A percentile compares a stretch with the other conserved stretches of the same genome.
These are phyloP conservation scores for Festucalex cinctus DNA, from an alignment of 2,113 vertebrate species.

Conservation along the genomic window DNA sequence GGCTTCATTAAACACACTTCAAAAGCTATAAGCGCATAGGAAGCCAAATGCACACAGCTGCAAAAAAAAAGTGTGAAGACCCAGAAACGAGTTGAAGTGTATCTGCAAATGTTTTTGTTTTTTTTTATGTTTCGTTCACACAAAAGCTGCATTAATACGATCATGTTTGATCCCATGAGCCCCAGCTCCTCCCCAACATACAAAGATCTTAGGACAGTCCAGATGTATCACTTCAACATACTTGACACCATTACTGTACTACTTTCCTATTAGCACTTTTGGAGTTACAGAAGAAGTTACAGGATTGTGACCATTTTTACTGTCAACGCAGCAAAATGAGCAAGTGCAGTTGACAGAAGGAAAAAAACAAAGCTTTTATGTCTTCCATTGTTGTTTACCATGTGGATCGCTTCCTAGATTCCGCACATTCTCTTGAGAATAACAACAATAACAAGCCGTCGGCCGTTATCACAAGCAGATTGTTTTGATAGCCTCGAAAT, in stretches of 20 bases:
- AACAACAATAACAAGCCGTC: neutral
- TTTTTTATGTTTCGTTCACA: too few relatives aligned
- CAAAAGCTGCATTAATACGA: too few relatives aligned
- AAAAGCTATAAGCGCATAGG: conserved; percentile 67
- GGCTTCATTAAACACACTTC: conserved; percentile 74
- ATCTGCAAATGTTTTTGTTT: too few relatives aligned
- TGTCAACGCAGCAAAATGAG: too few relatives aligned
- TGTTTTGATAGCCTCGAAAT: neutral
- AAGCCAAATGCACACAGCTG: conserved; percentile 41
- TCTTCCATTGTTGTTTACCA: too few relatives aligned
- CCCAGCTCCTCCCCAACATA: neutral
- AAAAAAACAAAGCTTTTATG: too few relatives aligned
- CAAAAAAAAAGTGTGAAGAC: conserved; percentile 1
- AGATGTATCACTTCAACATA: too few relatives aligned
- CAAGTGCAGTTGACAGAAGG: too few relatives aligned
- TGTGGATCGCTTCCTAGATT: too few relatives aligned
- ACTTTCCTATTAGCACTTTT: neutral
- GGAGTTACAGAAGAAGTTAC: too few relatives aligned
- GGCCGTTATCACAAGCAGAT: neutral
- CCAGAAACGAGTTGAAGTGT: neutral
- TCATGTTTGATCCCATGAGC: too few relatives aligned
- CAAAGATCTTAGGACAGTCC: neutral
- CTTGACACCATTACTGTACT: neutral
- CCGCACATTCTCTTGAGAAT: neutral
- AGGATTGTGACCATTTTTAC: too few relatives aligned